Evolutionary conservation across 37 sponge, comb jelly and placozoan genomes (phyloP).

Genomic region (Geodia barretti): DNA sequence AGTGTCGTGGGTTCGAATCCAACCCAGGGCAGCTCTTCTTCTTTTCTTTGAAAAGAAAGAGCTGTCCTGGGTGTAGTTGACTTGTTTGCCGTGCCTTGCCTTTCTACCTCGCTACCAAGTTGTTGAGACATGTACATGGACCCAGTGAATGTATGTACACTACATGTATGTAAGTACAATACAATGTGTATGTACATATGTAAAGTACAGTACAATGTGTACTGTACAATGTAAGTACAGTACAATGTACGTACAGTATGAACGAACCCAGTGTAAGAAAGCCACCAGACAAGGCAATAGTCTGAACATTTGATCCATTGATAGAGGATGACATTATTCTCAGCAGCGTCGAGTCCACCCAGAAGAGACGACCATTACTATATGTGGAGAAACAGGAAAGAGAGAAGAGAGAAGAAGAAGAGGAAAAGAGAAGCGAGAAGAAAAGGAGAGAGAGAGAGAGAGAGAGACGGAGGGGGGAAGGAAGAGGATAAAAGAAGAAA

Average conservation of each 20-base stretch:
- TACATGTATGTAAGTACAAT: neutral
- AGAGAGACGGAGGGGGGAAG: neutral
- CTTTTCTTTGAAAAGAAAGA: too few species aligned
- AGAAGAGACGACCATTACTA: neutral
- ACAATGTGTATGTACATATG: neutral
- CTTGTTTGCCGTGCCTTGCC: too few species aligned
- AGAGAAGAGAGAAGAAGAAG: neutral
- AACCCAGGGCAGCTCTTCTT: too few species aligned
- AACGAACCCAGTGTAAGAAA: neutral
- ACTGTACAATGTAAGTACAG: neutral
- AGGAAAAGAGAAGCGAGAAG: neutral
- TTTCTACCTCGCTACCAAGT: too few species aligned
- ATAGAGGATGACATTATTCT: neutral
- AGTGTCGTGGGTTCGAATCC: too few species aligned
- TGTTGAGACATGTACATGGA: neutral
- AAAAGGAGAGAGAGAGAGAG: neutral
- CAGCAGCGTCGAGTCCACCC: neutral
- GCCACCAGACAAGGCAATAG: neutral
- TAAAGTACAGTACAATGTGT: neutral
- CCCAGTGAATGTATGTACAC: neutral
- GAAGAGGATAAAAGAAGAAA: neutral
- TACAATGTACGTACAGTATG: neutral
- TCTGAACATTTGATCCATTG: neutral
- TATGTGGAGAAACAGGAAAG: neutral
- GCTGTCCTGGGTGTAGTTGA: too few species aligned